These are phyloP conservation scores for Pyrgilauda ruficollis DNA, from an alignment of 2,113 vertebrate genomes.

Conservation along the genomic window DNA sequence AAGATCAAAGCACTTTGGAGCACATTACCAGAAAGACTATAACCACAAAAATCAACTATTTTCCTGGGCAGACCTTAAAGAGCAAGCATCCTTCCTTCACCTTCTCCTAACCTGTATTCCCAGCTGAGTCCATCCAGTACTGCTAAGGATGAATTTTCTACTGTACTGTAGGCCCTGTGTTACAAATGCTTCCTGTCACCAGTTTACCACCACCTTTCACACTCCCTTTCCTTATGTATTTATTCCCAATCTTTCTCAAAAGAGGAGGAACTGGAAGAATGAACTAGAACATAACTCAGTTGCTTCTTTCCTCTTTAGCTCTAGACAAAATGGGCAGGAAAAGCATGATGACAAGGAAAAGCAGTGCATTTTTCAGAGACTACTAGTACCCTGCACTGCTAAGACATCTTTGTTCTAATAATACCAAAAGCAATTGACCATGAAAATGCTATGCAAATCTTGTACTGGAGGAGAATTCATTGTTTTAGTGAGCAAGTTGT, in stretches of 20 bases:
- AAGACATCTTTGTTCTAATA: constrained; percentile 36
- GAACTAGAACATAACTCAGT: not conserved
- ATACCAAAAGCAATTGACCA: constrained; percentile 24
- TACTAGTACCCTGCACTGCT: not conserved
- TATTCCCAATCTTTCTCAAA: not conserved
- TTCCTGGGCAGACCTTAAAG: not conserved
- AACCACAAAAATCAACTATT: not conserved
- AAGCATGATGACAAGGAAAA: not conserved
- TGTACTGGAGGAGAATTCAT: not conserved
- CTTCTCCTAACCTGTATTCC: not conserved
- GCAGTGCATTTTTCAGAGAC: not conserved
- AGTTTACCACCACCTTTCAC: not conserved
- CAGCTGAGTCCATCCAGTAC: not conserved
- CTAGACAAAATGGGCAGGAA: not conserved
- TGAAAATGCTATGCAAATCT: constrained; percentile 1
- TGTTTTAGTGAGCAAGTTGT: constrained; percentile 17
- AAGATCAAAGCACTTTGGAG: not conserved
- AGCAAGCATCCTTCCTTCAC: not conserved
- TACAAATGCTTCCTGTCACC: not conserved
- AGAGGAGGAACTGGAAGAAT: not conserved
- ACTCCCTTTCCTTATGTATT: not conserved
- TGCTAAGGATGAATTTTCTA: not conserved
- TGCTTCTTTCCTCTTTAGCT: not conserved
- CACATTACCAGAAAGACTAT: not conserved
- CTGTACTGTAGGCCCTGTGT: not conserved